Evolutionary conservation across 2,797 vertebrate species (phyloP).

Genomic region (Sebastes minor): DNA sequence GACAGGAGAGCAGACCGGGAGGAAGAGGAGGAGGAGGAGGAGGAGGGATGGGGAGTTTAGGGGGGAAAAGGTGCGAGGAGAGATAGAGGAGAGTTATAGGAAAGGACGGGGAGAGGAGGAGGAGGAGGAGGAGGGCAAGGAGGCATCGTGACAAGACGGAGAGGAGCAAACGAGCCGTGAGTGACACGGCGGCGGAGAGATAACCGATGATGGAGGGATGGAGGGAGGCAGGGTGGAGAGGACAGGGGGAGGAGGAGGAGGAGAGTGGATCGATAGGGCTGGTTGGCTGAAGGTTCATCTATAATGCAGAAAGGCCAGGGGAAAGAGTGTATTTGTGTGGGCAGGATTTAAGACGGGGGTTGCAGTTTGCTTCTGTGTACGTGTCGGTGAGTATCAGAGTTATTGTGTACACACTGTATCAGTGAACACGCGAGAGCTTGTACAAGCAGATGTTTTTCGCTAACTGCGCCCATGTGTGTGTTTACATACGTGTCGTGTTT

Average conservation of each 20-base stretch:
- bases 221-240: constrained; percentile 1
- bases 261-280: constrained; percentile 56
- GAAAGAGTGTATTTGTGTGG: constrained; percentile 49
- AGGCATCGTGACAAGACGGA: constrained; percentile 45
- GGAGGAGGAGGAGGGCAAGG: constrained; percentile 22
- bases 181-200: constrained; percentile 54
- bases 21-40: background rate
- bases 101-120: constrained; percentile 30
- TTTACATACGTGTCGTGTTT: constrained; percentile 20
- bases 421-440: constrained; percentile 30
- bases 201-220: constrained; percentile 41
- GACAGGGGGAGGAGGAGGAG: background rate
- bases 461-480: background rate
- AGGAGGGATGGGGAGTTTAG: constrained; percentile 1
- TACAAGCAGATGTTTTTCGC: constrained; percentile 27
- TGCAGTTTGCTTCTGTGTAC: constrained; percentile 38
- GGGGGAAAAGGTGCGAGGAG: constrained; percentile 52
- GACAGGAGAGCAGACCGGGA: background rate
- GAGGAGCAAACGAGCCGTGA: constrained; percentile 47
- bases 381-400: background rate
- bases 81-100: constrained; percentile 65
- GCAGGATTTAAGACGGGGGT: constrained; percentile 41
- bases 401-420: constrained; percentile 35
- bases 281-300: constrained; percentile 70
- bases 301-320: constrained; percentile 73